Evolutionary conservation across 2,888 invertebrate species (phyloP).

Genomic region (Drosophila kuntzei): DNA sequence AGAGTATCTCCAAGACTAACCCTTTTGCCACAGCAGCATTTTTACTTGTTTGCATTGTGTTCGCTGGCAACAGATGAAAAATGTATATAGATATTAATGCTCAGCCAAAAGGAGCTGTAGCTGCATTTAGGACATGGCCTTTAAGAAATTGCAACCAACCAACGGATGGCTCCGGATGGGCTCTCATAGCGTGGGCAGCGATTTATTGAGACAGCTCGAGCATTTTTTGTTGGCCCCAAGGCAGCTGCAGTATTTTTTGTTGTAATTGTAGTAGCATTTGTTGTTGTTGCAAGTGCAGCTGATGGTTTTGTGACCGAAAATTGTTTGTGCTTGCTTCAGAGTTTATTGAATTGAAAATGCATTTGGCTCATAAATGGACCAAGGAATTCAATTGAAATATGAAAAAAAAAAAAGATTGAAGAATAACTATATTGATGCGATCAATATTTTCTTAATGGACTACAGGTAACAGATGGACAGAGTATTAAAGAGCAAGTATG

Average conservation of each 20-base stretch:
- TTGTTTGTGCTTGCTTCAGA: conserved; percentile 42
- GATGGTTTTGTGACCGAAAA: conserved; percentile 55
- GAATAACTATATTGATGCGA: conserved; percentile 21
- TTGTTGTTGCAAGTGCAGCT: conserved; percentile 28
- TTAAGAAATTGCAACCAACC: conserved; percentile 64
- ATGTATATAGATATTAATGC: conserved; percentile 71
- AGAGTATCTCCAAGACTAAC: conserved; percentile 14
- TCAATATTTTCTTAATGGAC: conserved; percentile 46
- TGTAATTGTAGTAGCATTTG: conserved; percentile 2
- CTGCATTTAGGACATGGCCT: conserved; percentile 60
- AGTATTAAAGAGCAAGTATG: conserved; percentile 11
- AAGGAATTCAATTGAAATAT: conserved; percentile 53
- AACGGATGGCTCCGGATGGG: conserved; percentile 9
- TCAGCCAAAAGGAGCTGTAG: conserved; percentile 43
- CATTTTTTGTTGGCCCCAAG: conserved; percentile 15
- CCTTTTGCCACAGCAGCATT: neutral
- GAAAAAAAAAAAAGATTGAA: neutral
- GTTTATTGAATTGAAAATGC: conserved; percentile 65
- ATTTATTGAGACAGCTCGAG: conserved; percentile 61
- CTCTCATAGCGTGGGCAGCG: conserved; percentile 35
- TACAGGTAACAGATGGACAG: conserved; percentile 34
- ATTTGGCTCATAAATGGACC: conserved; percentile 57
- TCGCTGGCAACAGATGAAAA: conserved; percentile 54
- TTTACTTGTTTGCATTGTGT: conserved; percentile 62
- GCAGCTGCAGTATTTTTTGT: conserved; percentile 10